Base-by-base conservation (phyloP, 2,797 vertebrate species). In the Rhabdomys pumilio region DNA sequence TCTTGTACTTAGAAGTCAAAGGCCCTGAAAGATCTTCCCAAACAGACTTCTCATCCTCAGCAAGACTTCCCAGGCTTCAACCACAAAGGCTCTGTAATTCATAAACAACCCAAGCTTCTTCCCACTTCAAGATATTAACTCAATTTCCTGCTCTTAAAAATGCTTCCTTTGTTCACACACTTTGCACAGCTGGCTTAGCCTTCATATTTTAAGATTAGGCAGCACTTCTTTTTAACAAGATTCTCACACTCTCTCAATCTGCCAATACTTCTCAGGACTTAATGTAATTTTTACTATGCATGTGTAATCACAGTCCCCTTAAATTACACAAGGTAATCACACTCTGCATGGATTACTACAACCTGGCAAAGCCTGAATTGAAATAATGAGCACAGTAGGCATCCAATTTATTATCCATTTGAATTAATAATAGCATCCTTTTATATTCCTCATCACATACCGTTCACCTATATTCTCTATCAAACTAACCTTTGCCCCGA, bases 391-490 rank as follows among this genome's bases (percentile, higher is more conserved):
- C 29, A 76, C 41, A 77, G 13, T 24, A 67, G 75, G 31, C 57
- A 67, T 59, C 82, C 79, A 94, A 96, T 59, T 76, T 94, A 91
- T 24, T 73, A 75, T 15, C 41, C 26, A 80, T 19, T 77, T 44
- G 73, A 84, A 91, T 29, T 85, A 94, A 44, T 79, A 67, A 75
- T 11, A 59, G n/a, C 29, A 31, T 53, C 72, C 55, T 47, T n/a
- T 67, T 50, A 20, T 90, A 87, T 90, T 59, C 63, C 61, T 94
- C 34, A 88, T 69, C n/a, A 76, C 8, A 50, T 47, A 93, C 2
- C 65, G 57, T 29, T 50, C 31, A 91, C 29, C 57, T 59, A 87
- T 13, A 41, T 69, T 95, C 31, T 79, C 67, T 38, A 67, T 34
- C 82, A 67, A 95, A 92, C 41, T 77, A 88, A 38, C 13, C 12